phyloP scores from a whole-genome alignment of 2,888 invertebrate genomes.

The Alloscopus bannaensis region DNA sequence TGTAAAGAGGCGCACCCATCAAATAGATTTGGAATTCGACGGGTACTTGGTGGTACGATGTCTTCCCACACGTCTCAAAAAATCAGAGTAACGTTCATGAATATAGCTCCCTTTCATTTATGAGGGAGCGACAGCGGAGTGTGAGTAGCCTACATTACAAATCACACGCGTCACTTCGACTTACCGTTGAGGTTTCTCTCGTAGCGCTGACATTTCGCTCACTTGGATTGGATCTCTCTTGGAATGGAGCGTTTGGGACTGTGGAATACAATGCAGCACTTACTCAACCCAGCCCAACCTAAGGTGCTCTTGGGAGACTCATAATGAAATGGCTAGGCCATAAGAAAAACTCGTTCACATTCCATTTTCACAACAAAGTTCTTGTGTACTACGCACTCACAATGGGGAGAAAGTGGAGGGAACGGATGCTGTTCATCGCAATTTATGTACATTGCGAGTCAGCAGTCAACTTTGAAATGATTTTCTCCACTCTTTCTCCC shows the following conservation, averaged over 20 bases:
- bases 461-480: conserved; percentile 22
- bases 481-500: not conserved
- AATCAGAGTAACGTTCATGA: not conserved
- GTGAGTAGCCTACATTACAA: conserved; percentile 12
- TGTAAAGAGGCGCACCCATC: too few relatives aligned
- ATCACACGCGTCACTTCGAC: not conserved
- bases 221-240: too few relatives aligned
- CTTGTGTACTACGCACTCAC: too few relatives aligned
- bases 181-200: conserved; percentile 8
- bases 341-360: too few relatives aligned
- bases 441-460: conserved; percentile 13
- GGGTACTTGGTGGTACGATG: too few relatives aligned
- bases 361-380: too few relatives aligned
- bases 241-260: too few relatives aligned
- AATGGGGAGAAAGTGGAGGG: too few relatives aligned
- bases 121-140: not conserved
- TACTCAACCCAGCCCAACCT: not conserved
- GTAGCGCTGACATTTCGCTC: conserved; percentile 6
- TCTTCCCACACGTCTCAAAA: not conserved
- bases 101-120: not conserved
- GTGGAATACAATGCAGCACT: too few relatives aligned
- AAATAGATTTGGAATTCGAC: not conserved
- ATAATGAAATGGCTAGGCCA: conserved; percentile 13
- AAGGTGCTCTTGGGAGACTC: not conserved
- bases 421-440: conserved; percentile 4